Base-by-base conservation (phyloP, 2,113 vertebrate genomes). In the Xiphorhynchus elegans region DNA sequence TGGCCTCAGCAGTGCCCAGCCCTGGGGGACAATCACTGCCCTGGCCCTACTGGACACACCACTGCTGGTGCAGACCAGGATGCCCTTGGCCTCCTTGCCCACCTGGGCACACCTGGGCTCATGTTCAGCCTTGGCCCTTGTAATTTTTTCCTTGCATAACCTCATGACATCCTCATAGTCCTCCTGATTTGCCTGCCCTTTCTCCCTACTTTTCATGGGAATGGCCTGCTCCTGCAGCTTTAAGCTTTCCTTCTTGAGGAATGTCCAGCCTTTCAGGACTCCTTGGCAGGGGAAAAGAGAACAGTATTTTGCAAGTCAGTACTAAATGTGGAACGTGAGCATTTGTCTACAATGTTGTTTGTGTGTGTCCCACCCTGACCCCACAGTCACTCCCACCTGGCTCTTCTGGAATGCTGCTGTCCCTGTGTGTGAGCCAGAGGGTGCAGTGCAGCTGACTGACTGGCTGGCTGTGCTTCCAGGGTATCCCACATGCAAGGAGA, bases 401-500 rank as follows among this genome's bases (percentile, higher is more conserved):
- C 2, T 58, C 7, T 49, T n/a, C 37, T 26, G 68, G 49, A 26
- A 33, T 37, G n/a, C 10, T 10, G 1, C 13, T 53, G 40, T 49
- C 40, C 42, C 33, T 77, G 17, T 6, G n/a, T 24, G 24, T 26
- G 58, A 40, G 17, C 19, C 53, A 24, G 10, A 35, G 47, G 11
- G 31, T 66, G 47, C 40, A 9, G 25, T 12, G 12, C 21, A 13
- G 7, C 74, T 81, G 26, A 19, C 12, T 18, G 56, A 75, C 31
- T 59, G 46, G 3, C 47, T 90, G 23, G 10, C 47, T 93, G 44
- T 56, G 40, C 88, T 97, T 69, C 28, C 94, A 98, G 98, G 98
- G 10, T 98, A 98, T 31, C 98, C 98, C 62, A 98, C 98, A 7
- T 98, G 98, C 75, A 98, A 98, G 78, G 98, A 98, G 96, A 98